Evolutionary conservation across 2,113 vertebrate species (phyloP).

Genomic region (Neoarius graeffei): DNA sequence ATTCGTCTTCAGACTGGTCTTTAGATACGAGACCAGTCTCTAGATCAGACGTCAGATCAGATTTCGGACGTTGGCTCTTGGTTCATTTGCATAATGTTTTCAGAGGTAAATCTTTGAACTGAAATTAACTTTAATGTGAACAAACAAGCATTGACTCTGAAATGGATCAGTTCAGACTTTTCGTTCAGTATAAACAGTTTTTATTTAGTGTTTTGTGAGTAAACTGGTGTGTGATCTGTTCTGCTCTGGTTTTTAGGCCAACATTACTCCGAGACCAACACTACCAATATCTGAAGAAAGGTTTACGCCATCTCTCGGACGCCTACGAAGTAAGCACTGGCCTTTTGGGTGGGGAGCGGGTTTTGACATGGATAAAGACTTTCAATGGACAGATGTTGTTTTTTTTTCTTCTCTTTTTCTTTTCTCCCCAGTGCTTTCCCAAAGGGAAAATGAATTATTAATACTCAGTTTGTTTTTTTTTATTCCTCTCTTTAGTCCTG

Average conservation of each 20-base stretch:
- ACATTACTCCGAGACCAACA: conserved; percentile 89
- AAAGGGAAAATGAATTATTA: not conserved
- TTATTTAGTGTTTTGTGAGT: not conserved
- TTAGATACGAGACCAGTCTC: not conserved
- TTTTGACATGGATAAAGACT: not conserved
- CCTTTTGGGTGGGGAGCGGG: not conserved
- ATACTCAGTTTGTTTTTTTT: not conserved
- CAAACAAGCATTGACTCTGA: not conserved
- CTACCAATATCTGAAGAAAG: conserved; percentile 92
- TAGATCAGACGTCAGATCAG: not conserved
- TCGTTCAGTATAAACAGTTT: not conserved
- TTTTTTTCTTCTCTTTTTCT: not conserved
- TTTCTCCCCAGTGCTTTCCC: not conserved
- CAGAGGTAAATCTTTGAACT: too few species aligned
- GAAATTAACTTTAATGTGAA: not conserved
- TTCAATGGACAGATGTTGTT: not conserved
- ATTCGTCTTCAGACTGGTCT: not conserved
- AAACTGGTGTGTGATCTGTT: not conserved
- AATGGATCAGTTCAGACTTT: not conserved
- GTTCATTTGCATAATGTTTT: too few species aligned
- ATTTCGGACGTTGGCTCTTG: not conserved
- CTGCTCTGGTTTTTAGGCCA: conserved; percentile 71
- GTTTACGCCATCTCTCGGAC: conserved; percentile 89
- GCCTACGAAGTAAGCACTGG: conserved; percentile 86
- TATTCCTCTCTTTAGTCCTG: not conserved